Evolutionary conservation across 1,140 invertebrate species (phyloP), one percentile per base, ranked within the genome.

Genomic region (Megathymus violae): DNA sequence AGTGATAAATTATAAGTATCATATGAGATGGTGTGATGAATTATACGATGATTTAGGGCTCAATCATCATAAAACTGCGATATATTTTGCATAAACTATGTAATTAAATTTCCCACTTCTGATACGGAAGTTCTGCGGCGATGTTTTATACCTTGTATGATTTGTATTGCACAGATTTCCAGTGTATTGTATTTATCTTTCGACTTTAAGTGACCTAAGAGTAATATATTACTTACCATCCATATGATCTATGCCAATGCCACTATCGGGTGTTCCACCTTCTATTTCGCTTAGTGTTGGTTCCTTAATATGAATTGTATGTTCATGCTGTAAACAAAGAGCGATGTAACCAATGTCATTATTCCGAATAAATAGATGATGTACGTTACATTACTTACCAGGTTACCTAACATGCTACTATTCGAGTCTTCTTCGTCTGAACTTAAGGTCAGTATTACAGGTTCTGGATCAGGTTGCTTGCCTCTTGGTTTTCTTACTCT

Each of bases 341-440:
- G 9, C 27, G 14, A 19, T 58, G 19, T 56, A 38, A 14, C 14
- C 7, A 36, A 36, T 36, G n/a, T 7, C 5, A 19, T 3, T 1
- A 16, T 14, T 44, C 38, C 27, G n/a, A n/a, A n/a, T n/a, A n/a
- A n/a, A n/a, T n/a, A n/a, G n/a, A n/a, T n/a, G n/a, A n/a, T n/a
- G n/a, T n/a, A n/a, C n/a, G n/a, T n/a, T n/a, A n/a, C n/a, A n/a
- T 14, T 47, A 27, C 11, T 38, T 5, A 58, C 10, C 38, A 31
- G 5, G 13, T 68, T 80, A 87, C 81, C 75, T 85, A 86, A 34
- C 70, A 85, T 75, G 34, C 88, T 90, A 74, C 87, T 90, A 71
- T 92, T 92, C 3, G 89, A 88, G 62, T 93, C 92, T 69, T 93
- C 94, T 70, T 94, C 94, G 68, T 94, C 94, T 61, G 94, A 94